These are phyloP conservation scores for Rhopilema esculentum DNA, from an alignment of 30 jellyfish, hydroid and myxozoan genomes.

Conservation along the genomic window DNA sequence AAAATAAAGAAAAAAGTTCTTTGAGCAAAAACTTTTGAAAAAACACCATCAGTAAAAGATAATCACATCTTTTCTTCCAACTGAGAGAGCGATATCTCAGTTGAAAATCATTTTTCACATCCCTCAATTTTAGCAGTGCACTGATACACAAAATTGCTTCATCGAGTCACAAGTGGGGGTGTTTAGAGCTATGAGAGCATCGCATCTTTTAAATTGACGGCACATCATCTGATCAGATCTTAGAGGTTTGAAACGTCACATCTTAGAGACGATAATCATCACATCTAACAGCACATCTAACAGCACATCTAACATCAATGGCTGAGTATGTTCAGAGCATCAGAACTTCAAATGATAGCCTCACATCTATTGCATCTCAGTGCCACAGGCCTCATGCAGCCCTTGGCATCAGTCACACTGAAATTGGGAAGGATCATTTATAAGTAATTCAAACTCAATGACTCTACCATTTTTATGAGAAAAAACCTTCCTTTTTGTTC, in stretches of 20 bases:
- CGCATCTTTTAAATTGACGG: slow-evolving; percentile 14
- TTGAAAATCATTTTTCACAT: background rate
- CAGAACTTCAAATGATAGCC: slow-evolving; percentile 68
- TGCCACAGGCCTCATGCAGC: slow-evolving; percentile 40
- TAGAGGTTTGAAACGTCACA: slow-evolving; percentile 28
- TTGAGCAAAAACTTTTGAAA: too few relatives aligned
- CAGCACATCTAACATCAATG: slow-evolving; percentile 38
- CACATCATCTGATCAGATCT: slow-evolving; percentile 8
- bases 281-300: slow-evolving; percentile 9
- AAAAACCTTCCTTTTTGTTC: background rate
- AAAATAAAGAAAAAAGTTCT: background rate
- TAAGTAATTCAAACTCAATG: background rate
- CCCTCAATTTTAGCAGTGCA: background rate
- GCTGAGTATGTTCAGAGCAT: slow-evolving; percentile 54
- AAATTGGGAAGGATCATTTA: slow-evolving; percentile 65
- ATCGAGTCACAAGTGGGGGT: background rate
- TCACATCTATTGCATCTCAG: slow-evolving; percentile 68
- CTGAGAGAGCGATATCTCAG: background rate
- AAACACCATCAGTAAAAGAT: background rate
- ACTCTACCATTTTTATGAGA: background rate
- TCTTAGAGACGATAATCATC: slow-evolving; percentile 27
- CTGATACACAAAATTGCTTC: background rate
- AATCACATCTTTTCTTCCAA: background rate
- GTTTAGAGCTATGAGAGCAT: slow-evolving; percentile 6
- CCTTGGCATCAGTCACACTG: slow-evolving; percentile 62